These are phyloP conservation scores for Galagoides demidoff DNA, from an alignment of 2,797 vertebrate species.

Conservation along the genomic window DNA sequence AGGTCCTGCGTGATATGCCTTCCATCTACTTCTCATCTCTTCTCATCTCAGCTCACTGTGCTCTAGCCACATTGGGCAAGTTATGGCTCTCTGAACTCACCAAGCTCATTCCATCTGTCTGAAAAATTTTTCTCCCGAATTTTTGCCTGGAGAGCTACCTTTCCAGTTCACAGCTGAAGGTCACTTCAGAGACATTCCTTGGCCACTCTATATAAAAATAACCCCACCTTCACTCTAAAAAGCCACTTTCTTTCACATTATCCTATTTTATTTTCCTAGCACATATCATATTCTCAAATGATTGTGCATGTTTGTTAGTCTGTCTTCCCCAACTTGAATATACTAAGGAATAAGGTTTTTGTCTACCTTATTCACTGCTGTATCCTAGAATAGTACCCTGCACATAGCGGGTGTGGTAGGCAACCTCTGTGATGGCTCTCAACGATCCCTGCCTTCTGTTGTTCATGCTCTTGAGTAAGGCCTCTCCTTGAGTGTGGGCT, in stretches of 20 bases:
- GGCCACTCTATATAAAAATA: background rate
- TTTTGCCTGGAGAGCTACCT: background rate
- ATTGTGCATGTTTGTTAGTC: background rate
- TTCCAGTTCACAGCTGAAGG: background rate
- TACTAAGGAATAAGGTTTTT: background rate
- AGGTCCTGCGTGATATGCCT: background rate
- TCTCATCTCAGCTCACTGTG: background rate
- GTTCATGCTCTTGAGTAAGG: background rate
- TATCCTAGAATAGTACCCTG: background rate
- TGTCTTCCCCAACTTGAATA: background rate
- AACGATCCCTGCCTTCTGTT: background rate
- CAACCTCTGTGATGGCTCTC: background rate
- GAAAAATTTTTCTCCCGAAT: constrained; percentile 69
- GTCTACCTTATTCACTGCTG: background rate
- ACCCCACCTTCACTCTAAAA: background rate
- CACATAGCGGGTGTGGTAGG: background rate
- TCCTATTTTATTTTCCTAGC: constrained; percentile 5
- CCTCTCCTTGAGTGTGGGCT: background rate
- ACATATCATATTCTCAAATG: background rate
- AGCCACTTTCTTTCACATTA: background rate
- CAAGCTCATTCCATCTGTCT: background rate
- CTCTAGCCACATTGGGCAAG: background rate
- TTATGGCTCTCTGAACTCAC: background rate
- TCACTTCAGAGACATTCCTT: background rate
- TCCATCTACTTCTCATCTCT: background rate